Base-by-base conservation (phyloP, 1,140 invertebrate genomes). In the Dinoponera quadriceps region DNA sequence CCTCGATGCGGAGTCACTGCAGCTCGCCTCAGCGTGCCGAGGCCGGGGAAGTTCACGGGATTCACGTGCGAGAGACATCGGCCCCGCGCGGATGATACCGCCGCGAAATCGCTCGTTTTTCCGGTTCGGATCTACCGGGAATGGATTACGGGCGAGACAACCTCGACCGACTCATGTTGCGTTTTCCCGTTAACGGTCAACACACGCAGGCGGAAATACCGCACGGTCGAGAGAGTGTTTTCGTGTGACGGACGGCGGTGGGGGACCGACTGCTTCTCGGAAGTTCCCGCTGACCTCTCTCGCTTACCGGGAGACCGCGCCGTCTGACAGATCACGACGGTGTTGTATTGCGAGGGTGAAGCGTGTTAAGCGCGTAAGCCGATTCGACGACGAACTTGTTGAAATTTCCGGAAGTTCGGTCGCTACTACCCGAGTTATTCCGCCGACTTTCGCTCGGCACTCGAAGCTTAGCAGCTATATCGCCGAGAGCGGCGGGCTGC, bases 371-470 rank as follows among this genome's bases (percentile, higher is more conserved):
- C 29, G 51, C 27, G 22, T 60, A 44, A 78, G 63, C 38, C 51
- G 51, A 55, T 20, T 44, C 62, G 59, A 29, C 5, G 20, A 68
- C 29, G 49, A 68, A 5, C 22, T 51, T 48, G 51, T 69, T 38
- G 75, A 71, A 48, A 80, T 80, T 33, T 29, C 51, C 9, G 38
- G 57, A 71, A 44, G 65, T 80, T 80, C 65, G 75, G 71, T 80
- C 65, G 65, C 65, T 7, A 71, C 51, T 22, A 27, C 5, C 60
- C 25, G 33, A 29, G 63, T 27, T 80, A 80, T n/a, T 29, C 51
- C 49, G 22, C 22, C 48, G 25, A 69, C 48, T 69, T 18, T 68
- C 48, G 66, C 29, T 16, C 20, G 22, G 16, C 13, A 18, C 60
- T n/a, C n/a, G n/a, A 29, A 18, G 33, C 20, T 38, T 68, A 57